These are phyloP conservation scores for Willowsia nigromaculata DNA, from an alignment of 2,888 invertebrate genomes.

Conservation along the genomic window DNA sequence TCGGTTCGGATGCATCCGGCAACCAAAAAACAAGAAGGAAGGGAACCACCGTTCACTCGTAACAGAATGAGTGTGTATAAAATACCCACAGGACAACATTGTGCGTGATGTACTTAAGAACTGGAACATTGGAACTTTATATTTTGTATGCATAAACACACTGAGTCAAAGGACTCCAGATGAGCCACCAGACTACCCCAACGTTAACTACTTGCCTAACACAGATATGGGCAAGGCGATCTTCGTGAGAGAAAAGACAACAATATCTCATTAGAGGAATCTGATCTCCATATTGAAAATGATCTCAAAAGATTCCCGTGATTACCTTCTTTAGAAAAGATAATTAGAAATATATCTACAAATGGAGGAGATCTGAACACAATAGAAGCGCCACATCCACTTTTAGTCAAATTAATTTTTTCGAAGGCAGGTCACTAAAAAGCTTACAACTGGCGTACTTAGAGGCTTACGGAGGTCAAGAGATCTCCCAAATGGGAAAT, in stretches of 20 bases:
- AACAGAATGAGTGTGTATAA: background rate
- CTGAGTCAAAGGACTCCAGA: constrained; percentile 46
- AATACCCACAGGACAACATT: constrained; percentile 27
- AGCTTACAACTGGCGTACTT: constrained; percentile 61
- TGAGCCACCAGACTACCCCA: constrained; percentile 44
- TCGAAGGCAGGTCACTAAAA: background rate
- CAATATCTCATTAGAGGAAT: background rate
- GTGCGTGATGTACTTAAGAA: constrained; percentile 45
- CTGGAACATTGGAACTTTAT: constrained; percentile 45
- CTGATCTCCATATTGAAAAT: background rate
- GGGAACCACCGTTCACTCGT: background rate
- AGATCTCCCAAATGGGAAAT: constrained; percentile 73
- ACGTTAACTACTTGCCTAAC: background rate
- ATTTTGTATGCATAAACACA: constrained; percentile 43
- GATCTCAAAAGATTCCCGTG: background rate
- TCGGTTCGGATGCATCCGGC: constrained; percentile 62
- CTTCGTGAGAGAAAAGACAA: constrained; percentile 2
- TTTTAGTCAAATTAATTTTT: background rate
- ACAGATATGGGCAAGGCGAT: constrained; percentile 15
- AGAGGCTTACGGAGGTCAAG: constrained; percentile 68
- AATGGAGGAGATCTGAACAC: background rate
- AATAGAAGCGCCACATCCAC: too few species aligned
- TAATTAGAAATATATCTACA: background rate
- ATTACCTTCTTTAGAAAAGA: background rate
- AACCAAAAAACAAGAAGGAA: constrained; percentile 44